These are phyloP conservation scores for Stictonetta naevosa DNA, from an alignment of 2,113 vertebrate species.

Conservation along the genomic window DNA sequence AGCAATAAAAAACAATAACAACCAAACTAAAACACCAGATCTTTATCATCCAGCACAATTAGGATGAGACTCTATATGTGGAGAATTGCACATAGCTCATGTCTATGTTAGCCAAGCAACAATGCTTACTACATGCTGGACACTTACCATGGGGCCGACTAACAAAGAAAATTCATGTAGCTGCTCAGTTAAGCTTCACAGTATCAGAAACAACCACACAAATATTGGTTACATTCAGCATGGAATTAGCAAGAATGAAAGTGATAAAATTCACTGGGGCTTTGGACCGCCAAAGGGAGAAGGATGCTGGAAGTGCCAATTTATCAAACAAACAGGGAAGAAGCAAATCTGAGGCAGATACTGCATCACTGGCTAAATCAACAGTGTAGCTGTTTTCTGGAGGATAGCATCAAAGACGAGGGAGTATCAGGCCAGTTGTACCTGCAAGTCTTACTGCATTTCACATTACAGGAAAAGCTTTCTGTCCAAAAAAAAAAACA, in stretches of 20 bases:
- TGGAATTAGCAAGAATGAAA: background rate
- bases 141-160: background rate
- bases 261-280: background rate
- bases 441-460: background rate
- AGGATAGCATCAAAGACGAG: background rate
- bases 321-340: constrained; percentile 6
- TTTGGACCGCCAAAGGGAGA: constrained; percentile 14
- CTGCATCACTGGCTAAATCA: background rate
- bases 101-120: background rate
- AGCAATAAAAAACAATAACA: background rate
- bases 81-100: background rate
- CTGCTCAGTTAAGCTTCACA: background rate
- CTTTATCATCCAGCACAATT: background rate
- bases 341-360: constrained; percentile 35
- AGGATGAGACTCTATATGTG: background rate
- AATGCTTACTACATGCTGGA: background rate
- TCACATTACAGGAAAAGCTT: background rate
- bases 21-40: background rate
- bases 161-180: background rate
- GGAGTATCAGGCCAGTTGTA: background rate
- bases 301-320: background rate
- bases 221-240: background rate
- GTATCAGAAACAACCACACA: background rate
- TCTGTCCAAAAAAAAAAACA: background rate
- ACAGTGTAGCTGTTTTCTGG: background rate